phyloP scores from a whole-genome alignment of 2,797 vertebrate species.

The Characodon lateralis region DNA sequence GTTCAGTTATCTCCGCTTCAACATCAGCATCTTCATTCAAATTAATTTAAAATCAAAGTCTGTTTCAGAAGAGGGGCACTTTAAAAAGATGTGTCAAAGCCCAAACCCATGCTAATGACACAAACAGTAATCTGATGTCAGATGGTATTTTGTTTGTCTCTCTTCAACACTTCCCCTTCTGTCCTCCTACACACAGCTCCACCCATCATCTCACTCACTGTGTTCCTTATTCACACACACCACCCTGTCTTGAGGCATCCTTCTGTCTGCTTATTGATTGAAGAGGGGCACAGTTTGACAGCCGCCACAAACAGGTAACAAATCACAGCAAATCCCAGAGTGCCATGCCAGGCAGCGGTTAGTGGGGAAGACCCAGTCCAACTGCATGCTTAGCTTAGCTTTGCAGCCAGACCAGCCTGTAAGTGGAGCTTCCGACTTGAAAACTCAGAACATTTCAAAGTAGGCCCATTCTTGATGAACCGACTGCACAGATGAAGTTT shows the following conservation, averaged over 20 bases:
- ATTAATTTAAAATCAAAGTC: not conserved
- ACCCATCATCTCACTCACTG: slow-evolving; percentile 49
- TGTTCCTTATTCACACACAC: slow-evolving; percentile 38
- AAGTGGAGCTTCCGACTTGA: no score
- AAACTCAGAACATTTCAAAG: no score
- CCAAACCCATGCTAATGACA: slow-evolving; percentile 49
- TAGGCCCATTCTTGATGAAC: no score
- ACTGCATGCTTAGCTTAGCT: no score
- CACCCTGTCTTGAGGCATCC: slow-evolving; percentile 41
- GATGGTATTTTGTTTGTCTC: slow-evolving; percentile 62
- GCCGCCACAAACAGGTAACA: no score
- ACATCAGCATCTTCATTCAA: no score
- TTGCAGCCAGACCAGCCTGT: no score
- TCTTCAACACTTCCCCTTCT: slow-evolving; percentile 60
- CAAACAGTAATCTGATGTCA: slow-evolving; percentile 64
- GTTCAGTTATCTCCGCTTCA: no score
- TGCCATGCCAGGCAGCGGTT: no score
- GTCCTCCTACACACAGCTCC: slow-evolving; percentile 46
- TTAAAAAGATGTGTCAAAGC: slow-evolving; percentile 30
- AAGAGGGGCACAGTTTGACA: slow-evolving; percentile 23
- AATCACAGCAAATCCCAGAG: no score
- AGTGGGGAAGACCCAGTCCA: no score
- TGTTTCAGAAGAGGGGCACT: slow-evolving; percentile 46
- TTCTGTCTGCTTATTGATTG: slow-evolving; percentile 54
- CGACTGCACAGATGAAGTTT: no score